These are phyloP conservation scores for Chrysopilus asiliformis DNA, from an alignment of 2,888 invertebrate genomes.

Conservation along the genomic window DNA sequence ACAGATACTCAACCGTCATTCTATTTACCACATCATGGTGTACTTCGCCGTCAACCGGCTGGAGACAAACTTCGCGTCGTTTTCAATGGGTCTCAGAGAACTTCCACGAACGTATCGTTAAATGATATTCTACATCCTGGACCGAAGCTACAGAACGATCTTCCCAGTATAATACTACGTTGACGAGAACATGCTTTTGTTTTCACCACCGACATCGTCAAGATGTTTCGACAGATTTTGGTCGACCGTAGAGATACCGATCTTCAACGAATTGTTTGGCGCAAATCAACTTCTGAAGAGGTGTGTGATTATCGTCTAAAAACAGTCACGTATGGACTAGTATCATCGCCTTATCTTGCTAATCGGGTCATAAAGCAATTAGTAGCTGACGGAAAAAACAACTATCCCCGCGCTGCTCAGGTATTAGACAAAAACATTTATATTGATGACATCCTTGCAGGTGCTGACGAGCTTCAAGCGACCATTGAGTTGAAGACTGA, in stretches of 20 bases:
- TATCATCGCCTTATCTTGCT: slow-evolving; percentile 8
- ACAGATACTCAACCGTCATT: background rate
- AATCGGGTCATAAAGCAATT: slow-evolving; percentile 5
- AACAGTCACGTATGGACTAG: slow-evolving; percentile 9
- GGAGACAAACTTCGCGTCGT: slow-evolving; percentile 7
- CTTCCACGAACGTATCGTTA: background rate
- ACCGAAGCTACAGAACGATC: slow-evolving; percentile 7
- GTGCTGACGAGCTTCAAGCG: slow-evolving; percentile 2
- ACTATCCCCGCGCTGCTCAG: slow-evolving; percentile 9
- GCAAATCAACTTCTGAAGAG: background rate
- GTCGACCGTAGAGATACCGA: slow-evolving; percentile 5
- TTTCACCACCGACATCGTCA: slow-evolving; percentile 8
- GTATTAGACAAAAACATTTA: slow-evolving; percentile 7
- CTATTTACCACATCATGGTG: slow-evolving; percentile 9
- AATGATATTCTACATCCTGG: slow-evolving; percentile 6
- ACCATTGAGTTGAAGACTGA: background rate
- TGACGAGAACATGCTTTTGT: slow-evolving; percentile 6
- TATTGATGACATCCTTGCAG: too few relatives aligned
- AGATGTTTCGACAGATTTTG: slow-evolving; percentile 11
- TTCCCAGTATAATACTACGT: slow-evolving; percentile 5
- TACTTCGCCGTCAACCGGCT: slow-evolving; percentile 2
- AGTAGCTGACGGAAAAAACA: slow-evolving; percentile 2
- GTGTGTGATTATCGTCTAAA: slow-evolving; percentile 6
- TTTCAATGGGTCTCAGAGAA: slow-evolving; percentile 5
- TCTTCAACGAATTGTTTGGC: slow-evolving; percentile 10